A percentile compares a stretch with the other conserved stretches of the same genome.
Evolutionary conservation across 2,797 vertebrate genomes (phyloP).

Genomic region (Ficedula albicollis): DNA sequence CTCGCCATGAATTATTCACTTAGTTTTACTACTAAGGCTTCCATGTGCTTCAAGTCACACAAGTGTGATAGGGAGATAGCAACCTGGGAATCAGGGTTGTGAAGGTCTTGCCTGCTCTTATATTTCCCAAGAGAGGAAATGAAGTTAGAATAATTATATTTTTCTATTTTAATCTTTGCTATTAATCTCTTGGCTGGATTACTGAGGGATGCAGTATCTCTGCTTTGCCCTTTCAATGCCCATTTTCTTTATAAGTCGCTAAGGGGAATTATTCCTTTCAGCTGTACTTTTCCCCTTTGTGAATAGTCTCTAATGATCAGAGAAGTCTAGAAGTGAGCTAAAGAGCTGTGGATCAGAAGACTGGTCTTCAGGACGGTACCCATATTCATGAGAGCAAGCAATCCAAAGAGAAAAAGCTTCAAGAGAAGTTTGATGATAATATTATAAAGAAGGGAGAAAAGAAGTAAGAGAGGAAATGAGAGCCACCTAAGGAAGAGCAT

Average conservation of each 20-base stretch:
- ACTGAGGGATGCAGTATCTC: constrained; percentile 15
- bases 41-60: constrained; percentile 23
- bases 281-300: neutral
- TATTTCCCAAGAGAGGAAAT: constrained; percentile 42
- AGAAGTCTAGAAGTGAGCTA: neutral
- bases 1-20: constrained; percentile 56
- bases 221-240: constrained; percentile 41
- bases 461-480: neutral
- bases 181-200: constrained; percentile 57
- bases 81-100: constrained; percentile 44
- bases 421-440: neutral
- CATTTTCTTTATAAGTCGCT: neutral
- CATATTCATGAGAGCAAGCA: constrained; percentile 3
- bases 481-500: neutral
- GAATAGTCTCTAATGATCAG: neutral
- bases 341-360: constrained; percentile 1
- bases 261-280: constrained; percentile 9
- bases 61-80: constrained; percentile 30
- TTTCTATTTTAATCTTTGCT: constrained; percentile 55
- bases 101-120: constrained; percentile 16
- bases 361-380: neutral
- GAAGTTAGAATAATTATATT: constrained; percentile 55
- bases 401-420: neutral
- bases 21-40: constrained; percentile 37
- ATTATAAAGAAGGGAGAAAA: neutral